These are phyloP conservation scores for Phoxinus dragarum DNA, from an alignment of 2,797 vertebrate species.

Conservation along the genomic window DNA sequence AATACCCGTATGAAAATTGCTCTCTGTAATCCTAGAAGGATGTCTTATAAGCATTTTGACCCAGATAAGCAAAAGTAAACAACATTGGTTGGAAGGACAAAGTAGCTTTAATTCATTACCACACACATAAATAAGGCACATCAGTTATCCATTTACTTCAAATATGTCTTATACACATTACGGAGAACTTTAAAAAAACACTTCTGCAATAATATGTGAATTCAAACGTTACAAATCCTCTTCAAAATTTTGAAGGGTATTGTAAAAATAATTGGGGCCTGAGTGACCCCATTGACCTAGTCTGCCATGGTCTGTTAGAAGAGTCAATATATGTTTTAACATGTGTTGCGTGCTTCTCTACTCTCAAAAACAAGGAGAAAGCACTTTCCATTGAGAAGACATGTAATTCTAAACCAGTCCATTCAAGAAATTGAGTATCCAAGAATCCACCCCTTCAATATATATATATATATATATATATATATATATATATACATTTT, in stretches of 20 bases:
- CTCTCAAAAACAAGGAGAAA: too few species aligned
- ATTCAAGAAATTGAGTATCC: too few species aligned
- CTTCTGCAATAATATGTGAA: neutral
- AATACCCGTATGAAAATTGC: neutral
- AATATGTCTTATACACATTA: neutral
- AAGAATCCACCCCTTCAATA: too few species aligned
- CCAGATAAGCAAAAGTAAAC: slow-evolving; percentile 12
- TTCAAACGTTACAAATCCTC: neutral
- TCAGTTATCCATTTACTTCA: slow-evolving; percentile 25
- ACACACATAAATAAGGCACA: neutral
- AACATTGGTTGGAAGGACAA: neutral
- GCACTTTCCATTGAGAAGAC: too few species aligned
- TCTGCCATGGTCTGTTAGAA: too few species aligned
- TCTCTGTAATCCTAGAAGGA: neutral
- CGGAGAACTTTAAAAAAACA: neutral
- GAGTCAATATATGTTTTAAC: too few species aligned
- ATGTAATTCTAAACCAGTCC: too few species aligned
- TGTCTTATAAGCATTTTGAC: slow-evolving; percentile 1
- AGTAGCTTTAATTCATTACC: neutral
- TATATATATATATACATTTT: neutral
- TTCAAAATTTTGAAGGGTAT: neutral
- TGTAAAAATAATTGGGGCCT: neutral
- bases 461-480: too few species aligned
- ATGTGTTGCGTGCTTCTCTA: too few species aligned
- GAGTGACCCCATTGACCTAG: too few species aligned